These are phyloP conservation scores for Atta texana DNA, from an alignment of 1,140 invertebrate genomes.

Conservation along the genomic window DNA sequence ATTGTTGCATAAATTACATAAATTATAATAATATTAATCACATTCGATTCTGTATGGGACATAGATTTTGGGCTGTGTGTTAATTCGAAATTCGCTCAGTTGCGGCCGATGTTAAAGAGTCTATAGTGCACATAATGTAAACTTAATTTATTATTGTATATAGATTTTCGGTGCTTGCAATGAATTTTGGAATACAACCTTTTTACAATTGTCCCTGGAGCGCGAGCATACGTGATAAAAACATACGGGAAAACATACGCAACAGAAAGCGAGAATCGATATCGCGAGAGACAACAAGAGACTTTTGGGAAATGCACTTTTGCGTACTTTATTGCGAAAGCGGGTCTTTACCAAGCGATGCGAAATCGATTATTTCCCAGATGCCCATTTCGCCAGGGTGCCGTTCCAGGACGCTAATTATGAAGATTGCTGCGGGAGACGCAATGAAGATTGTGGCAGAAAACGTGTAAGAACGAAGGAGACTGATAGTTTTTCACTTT, in stretches of 20 bases:
- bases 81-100: no score
- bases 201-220: no score
- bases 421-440: background rate
- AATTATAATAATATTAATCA: no score
- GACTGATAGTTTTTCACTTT: background rate
- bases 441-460: background rate
- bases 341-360: conserved; percentile 56
- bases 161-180: no score
- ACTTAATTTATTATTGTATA: no score
- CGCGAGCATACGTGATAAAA: background rate
- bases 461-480: background rate
- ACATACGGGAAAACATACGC: background rate
- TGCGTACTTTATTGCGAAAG: background rate
- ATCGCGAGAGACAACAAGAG: background rate
- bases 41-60: no score
- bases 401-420: background rate
- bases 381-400: conserved; percentile 38
- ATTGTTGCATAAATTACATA: no score
- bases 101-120: no score
- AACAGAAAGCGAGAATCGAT: conserved; percentile 1
- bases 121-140: no score
- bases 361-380: conserved; percentile 52
- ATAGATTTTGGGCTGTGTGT: no score
- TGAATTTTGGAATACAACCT: no score
- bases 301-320: background rate